phyloP scores from a whole-genome alignment of 2,797 vertebrate genomes.

The Tenualosa thibaudeaui region DNA sequence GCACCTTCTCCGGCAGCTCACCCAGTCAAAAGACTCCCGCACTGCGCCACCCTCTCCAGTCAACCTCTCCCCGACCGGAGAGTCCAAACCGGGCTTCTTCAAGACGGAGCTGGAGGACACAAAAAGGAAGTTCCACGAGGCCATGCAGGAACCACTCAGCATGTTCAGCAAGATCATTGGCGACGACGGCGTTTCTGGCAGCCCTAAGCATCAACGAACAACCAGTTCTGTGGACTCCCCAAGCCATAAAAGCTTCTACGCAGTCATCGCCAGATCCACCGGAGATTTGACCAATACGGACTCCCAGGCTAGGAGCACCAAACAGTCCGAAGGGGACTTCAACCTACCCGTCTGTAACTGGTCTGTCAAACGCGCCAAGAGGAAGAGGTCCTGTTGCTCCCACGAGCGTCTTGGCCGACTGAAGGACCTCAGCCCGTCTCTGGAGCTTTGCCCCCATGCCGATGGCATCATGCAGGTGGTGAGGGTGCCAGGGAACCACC shows the following conservation, averaged over 20 bases:
- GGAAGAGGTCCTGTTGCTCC: slow-evolving; percentile 55
- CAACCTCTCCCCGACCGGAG: slow-evolving; percentile 69
- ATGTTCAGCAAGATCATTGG: slow-evolving; percentile 86
- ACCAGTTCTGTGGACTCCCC: slow-evolving; percentile 51
- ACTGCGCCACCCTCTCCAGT: slow-evolving; percentile 84
- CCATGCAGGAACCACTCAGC: slow-evolving; percentile 84
- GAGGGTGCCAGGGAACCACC: slow-evolving; percentile 30
- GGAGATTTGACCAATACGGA: slow-evolving; percentile 55
- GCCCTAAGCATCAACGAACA: slow-evolving; percentile 66
- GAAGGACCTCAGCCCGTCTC: slow-evolving; percentile 57
- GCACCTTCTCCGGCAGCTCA: slow-evolving; percentile 81
- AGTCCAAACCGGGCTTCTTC: slow-evolving; percentile 76
- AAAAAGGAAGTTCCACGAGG: slow-evolving; percentile 81
- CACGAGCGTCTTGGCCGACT: slow-evolving; percentile 49
- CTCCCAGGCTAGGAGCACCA: slow-evolving; percentile 55
- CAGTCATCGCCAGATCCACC: slow-evolving; percentile 44
- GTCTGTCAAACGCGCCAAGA: slow-evolving; percentile 54
- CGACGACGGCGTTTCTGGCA: slow-evolving; percentile 72
- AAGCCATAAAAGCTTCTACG: slow-evolving; percentile 55
- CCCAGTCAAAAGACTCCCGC: slow-evolving; percentile 77
- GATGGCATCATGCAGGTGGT: slow-evolving; percentile 72
- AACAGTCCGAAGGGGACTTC: slow-evolving; percentile 59
- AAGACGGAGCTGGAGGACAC: slow-evolving; percentile 87
- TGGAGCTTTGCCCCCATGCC: slow-evolving; percentile 73
- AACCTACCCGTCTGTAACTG: slow-evolving; percentile 62